Base-by-base conservation (phyloP, 2,888 invertebrate species). In the Amiota minor region DNA sequence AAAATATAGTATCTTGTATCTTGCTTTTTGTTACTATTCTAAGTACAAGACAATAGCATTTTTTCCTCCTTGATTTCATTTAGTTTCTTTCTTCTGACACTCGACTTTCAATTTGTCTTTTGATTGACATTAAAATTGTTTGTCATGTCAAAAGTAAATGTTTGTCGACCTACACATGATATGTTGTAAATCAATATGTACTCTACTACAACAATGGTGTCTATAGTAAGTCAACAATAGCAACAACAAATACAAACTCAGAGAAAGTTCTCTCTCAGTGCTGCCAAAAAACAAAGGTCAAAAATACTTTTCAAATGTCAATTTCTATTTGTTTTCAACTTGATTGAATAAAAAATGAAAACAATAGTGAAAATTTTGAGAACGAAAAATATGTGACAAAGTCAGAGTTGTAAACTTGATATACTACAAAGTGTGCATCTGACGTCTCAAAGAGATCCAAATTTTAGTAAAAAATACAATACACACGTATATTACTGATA, bases 91-190 rank as follows among this genome's bases (percentile, higher is more conserved):
- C 23, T 35, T 23, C 20, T 68, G 14, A 64, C 35, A 14, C 14
- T 64, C 45, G 35, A 64, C 64, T 11, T 35, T 23, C 64, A 23
- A 59, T 59, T 59, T 35, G 11, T 23, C 18, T 35, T 50, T 78
- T 79, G 78, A 79, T 75, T 79, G 79, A 76, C 77, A 79, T 76
- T 76, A 77, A 75, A 78, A 78, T 77, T 74, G 77, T 75, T 76
- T 77, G 74, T 74, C 72, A 76, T 76, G 74, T 79, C 70, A 74
- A 67, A 47, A 16, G 47, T 67, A 47, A 23, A 45, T 35, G 62
- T 62, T 62, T 20, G 35, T 14, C 35, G 8, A 16, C 11, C 35
- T 59, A 50, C 14, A n/a, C 11, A 59, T 59, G 18, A 16, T 16
- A 59, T 18, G 4, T 53, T 59, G 56, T 18, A 12, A 23, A 35